Percentiles rank a stretch among this genome's conserved stretches.
Conservation (phyloP, 2,797 vertebrate species). For the Rousettus madagascariensis region DNA sequence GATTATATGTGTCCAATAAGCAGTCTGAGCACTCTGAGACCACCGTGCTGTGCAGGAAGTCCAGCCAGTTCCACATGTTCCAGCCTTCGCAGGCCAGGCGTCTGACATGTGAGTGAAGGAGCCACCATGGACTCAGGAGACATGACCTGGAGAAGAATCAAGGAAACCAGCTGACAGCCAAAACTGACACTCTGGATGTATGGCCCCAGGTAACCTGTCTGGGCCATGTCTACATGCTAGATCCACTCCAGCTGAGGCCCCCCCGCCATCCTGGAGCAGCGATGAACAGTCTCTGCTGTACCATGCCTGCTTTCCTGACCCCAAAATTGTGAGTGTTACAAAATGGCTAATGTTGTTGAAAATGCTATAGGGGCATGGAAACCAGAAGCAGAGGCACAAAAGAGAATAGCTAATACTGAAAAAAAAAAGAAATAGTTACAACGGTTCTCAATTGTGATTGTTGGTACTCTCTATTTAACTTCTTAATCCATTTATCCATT, state of each 20-base stretch:
- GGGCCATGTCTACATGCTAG: background rate
- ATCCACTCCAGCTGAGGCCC: background rate
- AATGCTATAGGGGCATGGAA: background rate
- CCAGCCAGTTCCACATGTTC: background rate
- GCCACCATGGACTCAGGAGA: background rate
- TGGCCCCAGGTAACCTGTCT: background rate
- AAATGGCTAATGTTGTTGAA: background rate
- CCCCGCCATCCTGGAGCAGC: background rate
- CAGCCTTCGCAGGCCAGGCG: background rate
- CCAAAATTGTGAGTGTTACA: background rate
- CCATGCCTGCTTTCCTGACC: background rate
- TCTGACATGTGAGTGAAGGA: background rate
- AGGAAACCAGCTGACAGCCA: background rate
- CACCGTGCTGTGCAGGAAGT: background rate
- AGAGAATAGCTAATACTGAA: background rate
- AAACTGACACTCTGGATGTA: background rate
- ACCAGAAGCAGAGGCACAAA: background rate
- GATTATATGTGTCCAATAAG: background rate
- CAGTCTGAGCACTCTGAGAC: background rate
- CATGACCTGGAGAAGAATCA: background rate
- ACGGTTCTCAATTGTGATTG: background rate
- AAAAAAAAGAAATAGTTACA: background rate
- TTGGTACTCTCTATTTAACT: background rate
- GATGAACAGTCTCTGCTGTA: background rate
- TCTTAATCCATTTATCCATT: background rate